Base-by-base conservation (phyloP, 1,140 invertebrate genomes). In the Drosophila triauraria region DNA sequence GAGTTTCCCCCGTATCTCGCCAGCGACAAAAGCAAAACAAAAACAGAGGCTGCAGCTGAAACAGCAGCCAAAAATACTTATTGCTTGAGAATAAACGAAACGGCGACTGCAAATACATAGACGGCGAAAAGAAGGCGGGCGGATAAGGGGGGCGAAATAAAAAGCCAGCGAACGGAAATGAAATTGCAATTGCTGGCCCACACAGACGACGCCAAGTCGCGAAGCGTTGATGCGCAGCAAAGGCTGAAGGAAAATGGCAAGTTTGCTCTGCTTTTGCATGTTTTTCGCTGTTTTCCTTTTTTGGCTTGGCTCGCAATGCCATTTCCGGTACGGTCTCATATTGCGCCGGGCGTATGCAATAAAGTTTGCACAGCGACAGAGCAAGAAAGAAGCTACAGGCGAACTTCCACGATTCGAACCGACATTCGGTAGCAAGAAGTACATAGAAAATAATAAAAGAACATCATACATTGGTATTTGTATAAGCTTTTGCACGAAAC, bases 171-270 rank as follows among this genome's bases (percentile, higher is more conserved):
- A 88, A 60, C 84, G 84, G 84, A 87, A 87, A 87, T 87, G 84
- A 87, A 87, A 87, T 90, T 87, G 85, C 84, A 87, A 88, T 87
- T 88, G 85, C 69, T 80, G 71, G 60, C 60, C 83, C 77, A 80
- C 76, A 79, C 85, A 84, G 85, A 90, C 84, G 84, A 90, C 84
- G 74, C 65, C 70, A 70, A 88, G 84, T 88, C 85, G 84, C 84
- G 85, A 90, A 70, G 78, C 85, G 85, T 78, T 88, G 78, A 81
- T 80, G 80, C 77, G 53, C 64, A 53, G 75, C 50, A 47, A 35
- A 38, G 20, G 51, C 20, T 13, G 57, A 30, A 35, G 50, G 62
- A 60, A 40, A 61, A 79, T 75, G 68, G 72, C 64, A 88, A 83
- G 70, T 79, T 87, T 88, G 67, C 83, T 74, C 63, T 68, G 65